Evolutionary conservation across 2,797 vertebrate species (phyloP), one percentile per base, ranked within the genome.

Genomic region (Taenioides sp.): DNA sequence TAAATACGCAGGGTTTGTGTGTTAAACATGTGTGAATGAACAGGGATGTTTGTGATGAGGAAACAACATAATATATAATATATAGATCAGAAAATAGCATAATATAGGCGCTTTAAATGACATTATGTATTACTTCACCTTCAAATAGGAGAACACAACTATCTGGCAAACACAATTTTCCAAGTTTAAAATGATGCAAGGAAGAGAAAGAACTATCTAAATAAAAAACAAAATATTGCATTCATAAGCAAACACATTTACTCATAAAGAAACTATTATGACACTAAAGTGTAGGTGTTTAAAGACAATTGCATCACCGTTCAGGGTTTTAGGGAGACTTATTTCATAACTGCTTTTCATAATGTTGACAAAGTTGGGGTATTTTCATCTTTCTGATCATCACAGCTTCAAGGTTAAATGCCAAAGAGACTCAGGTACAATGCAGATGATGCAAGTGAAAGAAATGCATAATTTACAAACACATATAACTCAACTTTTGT

Each of bases 371-470:
- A 62, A 62, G 18, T 62, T n/a, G 31, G 14, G 18, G 7, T 37
- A 20, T 62, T 62, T 34, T 12, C 31, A 34, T 34, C 31, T 34
- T 62, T 62, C 31, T 37, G 28, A 62, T 34, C 60, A 22, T 20
- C 10, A 12, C 7, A n/a, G 37, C 34, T 62, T 62, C 60, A 62
- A 62, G 16, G 18, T 4, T 20, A 37, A 1, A 58, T 1, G 23
- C 28, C 60, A 20, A 37, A 62, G 28, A 5, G 31, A 62, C 34
- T 37, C 60, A 62, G 60, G 60, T 62, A n/a, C 31, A 22, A 62
- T 37, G 28, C 60, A 37, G 28, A 12, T 62, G 60, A 62, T n/a
- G 60, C 31, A 62, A 62, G 60, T 37, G 60, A 62, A n/a, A 10
- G 60, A 34, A 62, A 62, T 62, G 60, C 60, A n/a, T 11, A n/a